Conservation (phyloP, 2,888 invertebrate genomes). For the Acanthopleura granulata region DNA sequence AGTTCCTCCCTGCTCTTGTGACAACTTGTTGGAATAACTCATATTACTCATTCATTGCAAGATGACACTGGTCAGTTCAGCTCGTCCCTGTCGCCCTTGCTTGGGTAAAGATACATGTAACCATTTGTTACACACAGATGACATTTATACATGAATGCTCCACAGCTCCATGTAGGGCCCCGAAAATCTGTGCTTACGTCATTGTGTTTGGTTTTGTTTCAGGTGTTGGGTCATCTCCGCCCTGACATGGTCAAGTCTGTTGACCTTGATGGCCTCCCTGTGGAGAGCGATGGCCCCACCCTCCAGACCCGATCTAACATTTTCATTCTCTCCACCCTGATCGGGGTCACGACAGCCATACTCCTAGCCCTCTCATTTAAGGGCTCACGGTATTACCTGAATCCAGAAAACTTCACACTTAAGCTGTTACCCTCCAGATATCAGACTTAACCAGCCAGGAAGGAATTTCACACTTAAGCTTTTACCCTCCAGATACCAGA, state of each 20-base stretch:
- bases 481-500: no score
- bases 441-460: no score
- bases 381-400: neutral
- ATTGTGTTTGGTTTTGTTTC: slow-evolving; percentile 3
- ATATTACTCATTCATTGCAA: no score
- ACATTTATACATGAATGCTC: neutral
- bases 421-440: neutral
- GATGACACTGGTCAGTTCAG: no score
- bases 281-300: neutral
- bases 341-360: neutral
- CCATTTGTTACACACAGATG: slow-evolving; percentile 14
- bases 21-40: no score
- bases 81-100: no score
- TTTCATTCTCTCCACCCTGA: neutral
- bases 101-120: neutral
- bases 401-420: neutral
- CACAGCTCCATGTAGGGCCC: no score
- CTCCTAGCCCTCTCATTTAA: neutral
- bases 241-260: slow-evolving; percentile 18
- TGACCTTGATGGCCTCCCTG: neutral
- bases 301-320: neutral
- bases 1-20: no score
- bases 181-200: no score
- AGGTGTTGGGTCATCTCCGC: slow-evolving; percentile 37
- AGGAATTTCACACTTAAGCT: no score